Base-by-base conservation (phyloP, 2,113 vertebrate genomes). In the Nestor notabilis region DNA sequence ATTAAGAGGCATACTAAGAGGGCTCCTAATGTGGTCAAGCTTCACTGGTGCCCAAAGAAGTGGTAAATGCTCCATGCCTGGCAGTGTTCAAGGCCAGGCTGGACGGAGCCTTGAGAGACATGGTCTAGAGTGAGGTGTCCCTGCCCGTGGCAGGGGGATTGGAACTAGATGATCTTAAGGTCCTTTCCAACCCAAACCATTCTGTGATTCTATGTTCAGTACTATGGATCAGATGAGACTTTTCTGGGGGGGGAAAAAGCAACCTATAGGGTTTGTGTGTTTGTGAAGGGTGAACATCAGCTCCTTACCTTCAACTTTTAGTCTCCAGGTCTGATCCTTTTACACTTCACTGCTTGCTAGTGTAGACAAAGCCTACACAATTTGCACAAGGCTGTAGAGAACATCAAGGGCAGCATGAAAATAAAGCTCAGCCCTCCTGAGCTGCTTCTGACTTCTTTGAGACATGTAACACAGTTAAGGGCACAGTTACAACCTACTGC, bases 211-310 rank as follows among this genome's bases (percentile, higher is more conserved):
- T 39, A 39, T 35, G 33, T 39, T 77, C 3, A 12, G 31, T 24
- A 35, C 25, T 43, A 9, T 1, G 2, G 31, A 52, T 71, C n/a
- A 77, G 64, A 65, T 39, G 6, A 41, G 49, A 41, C 7, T 13
- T 61, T 41, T 49, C 44, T 9, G 2, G 4, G 15, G 8, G 8
- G 9, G 8, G 41, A 39, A 31, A 41, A 46, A 35, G 1, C 0
- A 52, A 8, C 11, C n/a, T 33, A 18, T 25, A 89, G 27, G 12
- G 9, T 28, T 39, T n/a, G 24, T 23, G 16, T 8, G 5, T 37
- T 61, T 75, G 21, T 13, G 5, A 27, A 35, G 15, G 11, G 4
- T n/a, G 41, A 78, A 29, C 10, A 33, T n/a, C 50, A 56, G 2
- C 41, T 76, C 27, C 63, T 89, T 17, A 52, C 16, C 46, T 60